Conservation (phyloP, 2,888 invertebrate species). For the Pachydiplax longipennis region DNA sequence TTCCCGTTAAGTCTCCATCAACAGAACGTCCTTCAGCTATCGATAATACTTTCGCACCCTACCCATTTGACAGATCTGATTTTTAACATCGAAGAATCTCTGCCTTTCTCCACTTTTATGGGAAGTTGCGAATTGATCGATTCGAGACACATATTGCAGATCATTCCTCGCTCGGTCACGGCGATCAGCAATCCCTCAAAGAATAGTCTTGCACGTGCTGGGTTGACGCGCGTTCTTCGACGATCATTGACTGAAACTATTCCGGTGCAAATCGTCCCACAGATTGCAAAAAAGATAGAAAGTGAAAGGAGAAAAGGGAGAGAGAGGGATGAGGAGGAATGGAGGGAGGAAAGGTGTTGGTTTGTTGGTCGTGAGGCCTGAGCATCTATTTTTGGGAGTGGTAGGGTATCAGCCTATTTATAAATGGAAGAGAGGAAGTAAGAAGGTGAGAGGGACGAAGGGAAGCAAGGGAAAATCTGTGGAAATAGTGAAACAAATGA, state of each 20-base stretch:
- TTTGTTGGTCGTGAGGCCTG: not conserved
- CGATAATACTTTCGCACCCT: too few species aligned
- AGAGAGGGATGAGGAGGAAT: not conserved
- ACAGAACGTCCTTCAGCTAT: too few species aligned
- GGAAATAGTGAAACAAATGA: not conserved
- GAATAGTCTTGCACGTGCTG: not conserved
- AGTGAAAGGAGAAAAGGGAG: not conserved
- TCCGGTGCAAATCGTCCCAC: not conserved
- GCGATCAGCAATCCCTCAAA: too few species aligned
- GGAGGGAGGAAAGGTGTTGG: not conserved
- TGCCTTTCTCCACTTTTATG: too few species aligned
- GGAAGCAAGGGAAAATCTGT: not conserved
- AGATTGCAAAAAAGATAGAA: not conserved
- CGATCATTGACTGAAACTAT: not conserved
- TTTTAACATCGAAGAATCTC: too few species aligned
- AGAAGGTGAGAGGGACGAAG: not conserved
- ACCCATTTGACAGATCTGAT: too few species aligned
- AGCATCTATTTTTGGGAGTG: not conserved
- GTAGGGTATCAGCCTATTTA: constrained; percentile 1
- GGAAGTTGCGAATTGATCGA: too few species aligned
- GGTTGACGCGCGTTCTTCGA: not conserved
- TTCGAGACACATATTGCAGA: too few species aligned
- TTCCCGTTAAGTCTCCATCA: too few species aligned
- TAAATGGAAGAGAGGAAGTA: not conserved
- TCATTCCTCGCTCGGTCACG: too few species aligned